phyloP scores from a whole-genome alignment of 2,888 invertebrate genomes.

The Sialis lutaria region DNA sequence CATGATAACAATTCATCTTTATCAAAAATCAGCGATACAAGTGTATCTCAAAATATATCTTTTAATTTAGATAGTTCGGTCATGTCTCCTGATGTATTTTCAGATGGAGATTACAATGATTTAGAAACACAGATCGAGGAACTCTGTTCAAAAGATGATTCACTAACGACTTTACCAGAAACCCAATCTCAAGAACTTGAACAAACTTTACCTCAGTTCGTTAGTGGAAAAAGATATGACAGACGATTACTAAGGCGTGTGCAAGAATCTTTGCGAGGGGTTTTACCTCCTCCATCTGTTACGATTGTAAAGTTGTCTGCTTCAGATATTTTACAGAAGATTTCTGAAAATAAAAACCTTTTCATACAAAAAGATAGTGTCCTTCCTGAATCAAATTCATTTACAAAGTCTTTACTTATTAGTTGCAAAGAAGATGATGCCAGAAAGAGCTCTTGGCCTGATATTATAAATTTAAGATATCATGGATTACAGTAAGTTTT shows the following conservation, averaged over 20 bases:
- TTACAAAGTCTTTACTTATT: conserved; percentile 16
- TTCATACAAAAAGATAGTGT: conserved; percentile 12
- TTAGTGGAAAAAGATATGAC: conserved; percentile 18
- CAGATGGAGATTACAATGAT: conserved; percentile 33
- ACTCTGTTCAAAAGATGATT: neutral
- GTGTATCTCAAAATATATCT: neutral
- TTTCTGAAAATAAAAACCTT: conserved; percentile 17
- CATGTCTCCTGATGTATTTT: conserved; percentile 41
- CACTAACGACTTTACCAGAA: neutral
- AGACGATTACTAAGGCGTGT: conserved; percentile 24
- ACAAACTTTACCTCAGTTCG: neutral
- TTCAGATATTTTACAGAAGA: conserved; percentile 38
- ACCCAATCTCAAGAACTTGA: neutral
- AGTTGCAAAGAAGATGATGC: conserved; percentile 24
- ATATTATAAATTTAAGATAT: conserved; percentile 39
- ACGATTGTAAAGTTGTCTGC: conserved; percentile 49
- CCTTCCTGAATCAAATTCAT: too few species aligned
- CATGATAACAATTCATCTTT: too few species aligned
- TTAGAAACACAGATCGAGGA: neutral
- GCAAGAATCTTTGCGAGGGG: conserved; percentile 44
- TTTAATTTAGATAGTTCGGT: neutral
- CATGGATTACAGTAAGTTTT: conserved; percentile 55
- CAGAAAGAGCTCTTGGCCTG: conserved; percentile 35
- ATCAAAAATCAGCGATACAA: too few species aligned
- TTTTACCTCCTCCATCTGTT: conserved; percentile 58